Percentiles rank a stretch among this genome's conserved stretches.
phyloP scores from a whole-genome alignment of 2,113 vertebrate species.

The Hepsetus odoe region DNA sequence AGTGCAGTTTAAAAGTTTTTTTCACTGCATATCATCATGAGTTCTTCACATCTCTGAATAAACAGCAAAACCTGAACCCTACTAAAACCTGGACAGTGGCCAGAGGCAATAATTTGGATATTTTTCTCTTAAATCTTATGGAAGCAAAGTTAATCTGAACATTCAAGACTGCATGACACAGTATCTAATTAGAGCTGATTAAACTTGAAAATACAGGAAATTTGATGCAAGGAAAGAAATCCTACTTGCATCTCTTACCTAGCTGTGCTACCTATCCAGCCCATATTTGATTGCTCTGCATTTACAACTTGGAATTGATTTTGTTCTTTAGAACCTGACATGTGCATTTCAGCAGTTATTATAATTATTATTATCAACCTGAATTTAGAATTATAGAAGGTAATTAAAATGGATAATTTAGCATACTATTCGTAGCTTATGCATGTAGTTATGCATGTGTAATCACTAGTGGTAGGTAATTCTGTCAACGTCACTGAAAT shows the following conservation, averaged over 20 bases:
- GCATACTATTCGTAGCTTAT: background rate
- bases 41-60: background rate
- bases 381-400: background rate
- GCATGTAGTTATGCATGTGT: background rate
- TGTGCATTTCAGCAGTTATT: background rate
- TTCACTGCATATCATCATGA: conserved; percentile 2
- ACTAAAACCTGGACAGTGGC: background rate
- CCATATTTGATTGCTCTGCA: conserved; percentile 1
- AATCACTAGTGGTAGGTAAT: background rate
- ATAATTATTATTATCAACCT: background rate
- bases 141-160: conserved; percentile 13
- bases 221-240: background rate
- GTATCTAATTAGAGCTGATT: background rate
- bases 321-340: conserved; percentile 11
- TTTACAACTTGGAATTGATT: background rate
- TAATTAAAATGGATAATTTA: background rate
- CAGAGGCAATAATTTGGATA: background rate
- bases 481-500: background rate
- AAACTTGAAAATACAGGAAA: background rate
- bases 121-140: conserved; percentile 13
- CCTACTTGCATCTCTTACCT: conserved; percentile 4
- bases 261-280: background rate
- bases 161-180: conserved; percentile 8
- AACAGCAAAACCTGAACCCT: background rate
- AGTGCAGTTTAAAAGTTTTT: background rate